phyloP scores from a whole-genome alignment of 2,113 vertebrate genomes.

The Ochotona princeps region DNA sequence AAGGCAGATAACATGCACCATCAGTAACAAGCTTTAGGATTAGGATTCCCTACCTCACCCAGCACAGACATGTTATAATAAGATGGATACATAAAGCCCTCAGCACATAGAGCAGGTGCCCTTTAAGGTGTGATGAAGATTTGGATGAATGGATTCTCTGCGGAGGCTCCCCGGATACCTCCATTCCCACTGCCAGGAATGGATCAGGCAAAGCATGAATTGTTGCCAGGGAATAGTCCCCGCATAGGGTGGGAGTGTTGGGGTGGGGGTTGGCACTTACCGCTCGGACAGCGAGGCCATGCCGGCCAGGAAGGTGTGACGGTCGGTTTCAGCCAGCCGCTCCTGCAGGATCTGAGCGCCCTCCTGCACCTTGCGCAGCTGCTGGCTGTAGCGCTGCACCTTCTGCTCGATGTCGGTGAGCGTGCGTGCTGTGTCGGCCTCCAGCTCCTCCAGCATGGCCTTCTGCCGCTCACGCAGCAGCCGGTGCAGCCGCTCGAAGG shows the following conservation, averaged over 20 bases:
- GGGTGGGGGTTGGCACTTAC: constrained; percentile 68
- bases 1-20: not conserved
- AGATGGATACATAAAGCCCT: not conserved
- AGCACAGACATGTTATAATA: not conserved
- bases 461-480: constrained; percentile 97
- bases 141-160: not conserved
- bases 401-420: constrained; percentile 97
- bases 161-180: not conserved
- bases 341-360: constrained; percentile 98
- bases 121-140: not conserved
- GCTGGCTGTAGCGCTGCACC: constrained; percentile 97
- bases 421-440: constrained; percentile 94
- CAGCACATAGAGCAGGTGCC: no score
- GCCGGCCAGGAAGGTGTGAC: constrained; percentile 94
- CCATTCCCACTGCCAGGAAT: no score
- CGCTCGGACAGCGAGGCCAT: constrained; percentile 93
- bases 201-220: not conserved
- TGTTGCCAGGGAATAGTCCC: not conserved
- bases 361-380: constrained; percentile 97
- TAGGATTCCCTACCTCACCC: not conserved
- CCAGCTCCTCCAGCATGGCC: constrained; percentile 98
- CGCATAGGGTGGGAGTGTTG: no score
- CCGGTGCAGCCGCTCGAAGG: constrained; percentile 95
- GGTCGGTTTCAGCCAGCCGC: constrained; percentile 91
- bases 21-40: not conserved